phyloP scores from a whole-genome alignment of 2,113 vertebrate genomes.

The Bambusicola thoracicus region DNA sequence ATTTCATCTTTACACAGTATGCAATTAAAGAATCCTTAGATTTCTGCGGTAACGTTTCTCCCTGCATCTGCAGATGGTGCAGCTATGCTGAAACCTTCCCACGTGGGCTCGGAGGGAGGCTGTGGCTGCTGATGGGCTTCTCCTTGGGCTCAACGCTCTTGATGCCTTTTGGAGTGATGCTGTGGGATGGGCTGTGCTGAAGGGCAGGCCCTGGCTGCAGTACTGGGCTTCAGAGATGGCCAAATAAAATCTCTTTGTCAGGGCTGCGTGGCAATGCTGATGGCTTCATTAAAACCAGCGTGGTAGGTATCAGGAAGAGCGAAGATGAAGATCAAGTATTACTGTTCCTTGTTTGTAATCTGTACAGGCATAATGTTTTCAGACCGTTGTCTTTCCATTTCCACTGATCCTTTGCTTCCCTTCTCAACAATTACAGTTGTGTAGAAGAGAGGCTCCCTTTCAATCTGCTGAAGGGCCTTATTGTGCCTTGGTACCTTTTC shows the following conservation, averaged over 20 bases:
- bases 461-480: neutral
- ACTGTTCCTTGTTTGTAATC: neutral
- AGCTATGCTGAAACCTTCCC: neutral
- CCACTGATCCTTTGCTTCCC: neutral
- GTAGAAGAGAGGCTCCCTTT: neutral
- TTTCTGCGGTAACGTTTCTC: constrained; percentile 18
- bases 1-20: constrained; percentile 52
- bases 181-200: neutral
- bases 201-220: neutral
- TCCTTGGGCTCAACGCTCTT: neutral
- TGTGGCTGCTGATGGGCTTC: neutral
- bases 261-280: neutral
- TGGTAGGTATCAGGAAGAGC: neutral
- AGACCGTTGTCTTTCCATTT: neutral
- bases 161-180: neutral
- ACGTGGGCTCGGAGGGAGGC: neutral
- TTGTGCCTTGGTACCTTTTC: neutral
- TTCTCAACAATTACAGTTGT: neutral
- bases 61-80: constrained; percentile 5
- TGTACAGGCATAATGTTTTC: neutral
- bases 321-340: neutral
- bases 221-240: neutral
- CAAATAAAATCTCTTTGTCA: neutral
- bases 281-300: neutral
- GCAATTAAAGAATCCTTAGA: constrained; percentile 62